Percentiles rank a stretch among this genome's conserved stretches.
Evolutionary conservation across 30 jellyfish, hydroid and myxozoan species (phyloP).

Genomic region (Cassiopea andromeda): DNA sequence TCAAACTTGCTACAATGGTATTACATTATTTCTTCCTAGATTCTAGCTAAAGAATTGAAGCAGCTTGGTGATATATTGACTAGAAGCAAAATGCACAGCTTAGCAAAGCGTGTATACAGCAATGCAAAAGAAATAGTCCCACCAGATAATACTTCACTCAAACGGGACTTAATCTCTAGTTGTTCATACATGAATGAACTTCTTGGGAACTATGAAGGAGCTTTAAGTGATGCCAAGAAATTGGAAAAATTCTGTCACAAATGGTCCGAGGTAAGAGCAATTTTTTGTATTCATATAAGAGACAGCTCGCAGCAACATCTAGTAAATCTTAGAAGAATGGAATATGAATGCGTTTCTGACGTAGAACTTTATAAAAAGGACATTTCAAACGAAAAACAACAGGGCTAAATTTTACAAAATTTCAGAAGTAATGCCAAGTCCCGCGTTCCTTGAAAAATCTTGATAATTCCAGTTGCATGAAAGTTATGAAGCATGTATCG

Average conservation of each 20-base stretch:
- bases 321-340: too few relatives aligned
- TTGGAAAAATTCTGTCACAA: conserved; percentile 3
- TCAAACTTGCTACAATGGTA: background rate
- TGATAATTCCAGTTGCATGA: too few relatives aligned
- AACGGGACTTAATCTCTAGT: conserved; percentile 48
- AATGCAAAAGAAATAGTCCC: conserved; percentile 40
- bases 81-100: background rate
- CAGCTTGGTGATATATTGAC: conserved; percentile 14
- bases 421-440: too few relatives aligned
- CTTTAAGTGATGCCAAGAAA: conserved; percentile 37
- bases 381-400: too few relatives aligned
- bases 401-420: too few relatives aligned
- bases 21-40: conserved; percentile 2
- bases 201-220: conserved; percentile 15
- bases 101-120: conserved; percentile 32
- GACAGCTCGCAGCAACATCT: background rate
- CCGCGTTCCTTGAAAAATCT: too few relatives aligned
- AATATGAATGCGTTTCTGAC: too few relatives aligned
- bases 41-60: conserved; percentile 30
- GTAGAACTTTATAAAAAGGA: too few relatives aligned
- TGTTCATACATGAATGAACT: conserved; percentile 27
- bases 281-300: background rate
- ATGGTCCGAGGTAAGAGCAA: conserved; percentile 66
- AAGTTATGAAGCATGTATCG: too few relatives aligned
- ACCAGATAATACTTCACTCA: background rate